Conservation (phyloP, 1,140 invertebrate species). For the Temnothorax longispinosus region DNA sequence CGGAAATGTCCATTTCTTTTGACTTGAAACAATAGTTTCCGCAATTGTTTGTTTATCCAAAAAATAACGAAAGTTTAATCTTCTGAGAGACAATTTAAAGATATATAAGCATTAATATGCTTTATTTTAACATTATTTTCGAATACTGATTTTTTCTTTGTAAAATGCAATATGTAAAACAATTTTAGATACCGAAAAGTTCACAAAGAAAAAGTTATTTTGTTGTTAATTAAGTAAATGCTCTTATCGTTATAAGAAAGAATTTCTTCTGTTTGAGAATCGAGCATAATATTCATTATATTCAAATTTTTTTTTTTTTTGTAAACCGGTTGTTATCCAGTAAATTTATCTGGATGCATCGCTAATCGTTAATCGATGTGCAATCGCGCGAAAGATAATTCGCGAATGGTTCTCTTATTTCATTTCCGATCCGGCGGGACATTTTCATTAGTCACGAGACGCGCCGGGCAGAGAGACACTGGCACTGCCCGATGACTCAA, state of each 20-base stretch:
- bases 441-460: conserved; percentile 75
- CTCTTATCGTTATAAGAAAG: background rate
- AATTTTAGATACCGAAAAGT: background rate
- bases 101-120: background rate
- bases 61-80: background rate
- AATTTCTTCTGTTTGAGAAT: background rate
- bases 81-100: background rate
- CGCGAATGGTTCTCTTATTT: conserved; percentile 34
- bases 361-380: conserved; percentile 46
- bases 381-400: conserved; percentile 56
- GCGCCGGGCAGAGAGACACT: conserved; percentile 61
- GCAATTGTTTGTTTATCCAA: background rate
- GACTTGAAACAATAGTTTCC: background rate
- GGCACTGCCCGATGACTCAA: conserved; percentile 75
- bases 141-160: background rate
- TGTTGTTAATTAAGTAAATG: background rate
- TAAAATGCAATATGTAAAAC: background rate
- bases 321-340: background rate
- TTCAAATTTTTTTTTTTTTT: background rate
- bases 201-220: background rate
- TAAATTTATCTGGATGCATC: background rate
- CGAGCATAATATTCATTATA: background rate
- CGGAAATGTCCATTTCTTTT: background rate
- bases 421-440: conserved; percentile 56
- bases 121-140: conserved; percentile 19